These are phyloP conservation scores for Cerastis leucographa DNA, from an alignment of 2,888 invertebrate genomes.

Conservation along the genomic window DNA sequence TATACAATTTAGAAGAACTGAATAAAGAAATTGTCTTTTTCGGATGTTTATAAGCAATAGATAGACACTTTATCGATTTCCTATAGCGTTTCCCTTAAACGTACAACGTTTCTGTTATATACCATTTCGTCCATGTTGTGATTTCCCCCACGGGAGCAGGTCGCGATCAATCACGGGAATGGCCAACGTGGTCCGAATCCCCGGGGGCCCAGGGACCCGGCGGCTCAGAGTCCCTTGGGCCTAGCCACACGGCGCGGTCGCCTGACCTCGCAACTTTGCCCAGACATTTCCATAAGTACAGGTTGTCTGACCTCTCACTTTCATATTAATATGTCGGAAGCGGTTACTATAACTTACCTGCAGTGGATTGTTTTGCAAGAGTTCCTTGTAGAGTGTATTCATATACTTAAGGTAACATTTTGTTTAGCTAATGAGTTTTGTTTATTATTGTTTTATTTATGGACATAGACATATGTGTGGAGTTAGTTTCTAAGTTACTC, in stretches of 20 bases:
- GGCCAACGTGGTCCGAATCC: constrained; percentile 14
- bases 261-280: constrained; percentile 34
- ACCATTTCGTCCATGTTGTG: constrained; percentile 34
- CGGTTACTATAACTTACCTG: not conserved
- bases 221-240: not conserved
- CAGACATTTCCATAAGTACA: constrained; percentile 25
- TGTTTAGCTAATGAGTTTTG: constrained; percentile 15
- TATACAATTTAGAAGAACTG: not conserved
- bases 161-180: constrained; percentile 62
- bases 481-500: not conserved
- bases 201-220: not conserved
- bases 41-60: not conserved
- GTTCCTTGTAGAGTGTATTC: not conserved
- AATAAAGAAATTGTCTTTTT: not conserved
- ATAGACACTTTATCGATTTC: not conserved
- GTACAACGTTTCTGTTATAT: constrained; percentile 19
- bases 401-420: not conserved
- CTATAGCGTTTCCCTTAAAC: not conserved
- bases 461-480: not conserved
- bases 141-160: constrained; percentile 56
- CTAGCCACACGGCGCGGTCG: constrained; percentile 21
- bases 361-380: not conserved
- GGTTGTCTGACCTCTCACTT: constrained; percentile 34
- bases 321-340: constrained; percentile 21
- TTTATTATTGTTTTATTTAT: not conserved